Conservation (phyloP, 2,797 vertebrate genomes). For the Miichthys miiuy region DNA sequence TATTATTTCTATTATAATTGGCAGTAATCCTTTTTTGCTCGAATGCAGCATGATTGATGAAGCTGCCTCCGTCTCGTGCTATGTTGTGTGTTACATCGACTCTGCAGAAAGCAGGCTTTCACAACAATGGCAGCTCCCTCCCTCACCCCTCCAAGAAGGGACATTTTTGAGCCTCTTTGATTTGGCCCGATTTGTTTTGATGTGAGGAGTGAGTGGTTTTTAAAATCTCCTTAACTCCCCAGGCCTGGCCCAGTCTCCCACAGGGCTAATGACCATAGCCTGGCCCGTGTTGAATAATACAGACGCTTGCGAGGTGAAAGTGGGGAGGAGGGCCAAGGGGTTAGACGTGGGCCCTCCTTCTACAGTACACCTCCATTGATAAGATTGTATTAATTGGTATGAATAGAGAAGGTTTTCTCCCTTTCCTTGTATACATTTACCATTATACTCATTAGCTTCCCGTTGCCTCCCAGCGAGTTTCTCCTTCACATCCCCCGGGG, state of each 20-base stretch:
- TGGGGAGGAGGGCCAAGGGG: conserved; percentile 67
- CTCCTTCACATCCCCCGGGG: conserved; percentile 80
- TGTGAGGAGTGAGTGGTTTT: conserved; percentile 85
- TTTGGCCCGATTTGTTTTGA: conserved; percentile 84
- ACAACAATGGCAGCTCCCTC: conserved; percentile 61
- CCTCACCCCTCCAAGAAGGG: conserved; percentile 57
- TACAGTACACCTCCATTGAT: conserved; percentile 81
- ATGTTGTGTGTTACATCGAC: conserved; percentile 11
- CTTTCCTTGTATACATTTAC: conserved; percentile 88
- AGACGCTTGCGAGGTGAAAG: conserved; percentile 60
- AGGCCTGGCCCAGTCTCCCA: conserved; percentile 75
- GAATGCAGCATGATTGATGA: neutral
- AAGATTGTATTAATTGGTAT: conserved; percentile 88
- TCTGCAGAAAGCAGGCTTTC: conserved; percentile 34
- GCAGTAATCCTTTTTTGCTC: conserved; percentile 17
- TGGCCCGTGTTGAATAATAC: conserved; percentile 76
- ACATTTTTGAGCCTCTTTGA: conserved; percentile 81
- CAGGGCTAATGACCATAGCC: conserved; percentile 82
- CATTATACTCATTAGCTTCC: conserved; percentile 88
- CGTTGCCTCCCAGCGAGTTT: conserved; percentile 83
- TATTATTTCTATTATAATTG: conserved; percentile 23
- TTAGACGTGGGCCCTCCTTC: conserved; percentile 64
- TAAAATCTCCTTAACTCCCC: conserved; percentile 85
- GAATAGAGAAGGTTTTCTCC: conserved; percentile 76
- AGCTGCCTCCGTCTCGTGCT: neutral